Evolutionary conservation across 53 echinoderm and acorn worm species (phyloP).

Genomic region (Astropecten irregularis): DNA sequence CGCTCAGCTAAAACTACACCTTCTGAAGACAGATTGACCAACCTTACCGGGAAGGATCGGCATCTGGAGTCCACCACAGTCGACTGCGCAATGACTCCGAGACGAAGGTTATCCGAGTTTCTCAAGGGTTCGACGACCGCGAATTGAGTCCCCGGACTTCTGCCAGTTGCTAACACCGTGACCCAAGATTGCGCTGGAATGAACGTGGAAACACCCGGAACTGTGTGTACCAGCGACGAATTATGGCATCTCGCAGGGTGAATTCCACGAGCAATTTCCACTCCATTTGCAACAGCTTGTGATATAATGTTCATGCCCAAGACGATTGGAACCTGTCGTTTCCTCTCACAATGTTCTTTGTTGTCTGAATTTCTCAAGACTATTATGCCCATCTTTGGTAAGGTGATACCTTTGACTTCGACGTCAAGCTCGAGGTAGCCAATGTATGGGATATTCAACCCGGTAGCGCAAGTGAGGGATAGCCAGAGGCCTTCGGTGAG

Average conservation of each 20-base stretch:
- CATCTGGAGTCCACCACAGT: not conserved
- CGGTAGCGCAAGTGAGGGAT: constrained; percentile 10
- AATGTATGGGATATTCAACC: constrained; percentile 28
- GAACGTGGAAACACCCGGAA: not conserved
- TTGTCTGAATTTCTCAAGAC: not conserved
- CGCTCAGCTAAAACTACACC: not conserved
- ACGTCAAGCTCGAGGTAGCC: constrained; percentile 23
- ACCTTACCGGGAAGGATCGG: not conserved
- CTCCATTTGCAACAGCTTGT: not conserved
- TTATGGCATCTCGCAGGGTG: not conserved
- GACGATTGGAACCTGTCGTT: constrained; percentile 17
- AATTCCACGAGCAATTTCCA: not conserved
- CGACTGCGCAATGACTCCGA: not conserved
- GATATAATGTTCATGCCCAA: constrained; percentile 33
- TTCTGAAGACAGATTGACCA: constrained; percentile 13
- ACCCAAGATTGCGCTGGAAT: constrained; percentile 23
- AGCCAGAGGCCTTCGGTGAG: constrained; percentile 27
- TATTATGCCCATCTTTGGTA: constrained; percentile 1
- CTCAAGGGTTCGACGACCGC: constrained; percentile 13
- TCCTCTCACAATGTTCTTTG: not conserved
- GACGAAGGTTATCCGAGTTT: not conserved
- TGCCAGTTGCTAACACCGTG: not conserved
- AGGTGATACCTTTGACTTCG: not conserved
- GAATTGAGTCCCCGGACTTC: not conserved
- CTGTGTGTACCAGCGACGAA: not conserved